Evolutionary conservation across 2,888 invertebrate species (phyloP).

Genomic region (Xanthorhoe designata): DNA sequence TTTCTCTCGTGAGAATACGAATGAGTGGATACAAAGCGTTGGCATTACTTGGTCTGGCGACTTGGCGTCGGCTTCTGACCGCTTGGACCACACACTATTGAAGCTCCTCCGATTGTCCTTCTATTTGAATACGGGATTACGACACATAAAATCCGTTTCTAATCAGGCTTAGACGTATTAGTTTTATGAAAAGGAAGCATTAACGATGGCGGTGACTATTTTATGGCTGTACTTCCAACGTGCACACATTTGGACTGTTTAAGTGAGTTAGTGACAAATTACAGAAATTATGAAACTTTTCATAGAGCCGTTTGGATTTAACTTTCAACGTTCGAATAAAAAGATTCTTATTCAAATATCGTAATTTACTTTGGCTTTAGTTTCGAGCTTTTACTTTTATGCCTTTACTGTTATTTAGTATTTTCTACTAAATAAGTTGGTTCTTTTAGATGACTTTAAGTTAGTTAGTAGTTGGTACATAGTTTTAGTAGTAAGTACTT

Average conservation of each 20-base stretch:
- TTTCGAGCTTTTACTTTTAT: too few relatives aligned
- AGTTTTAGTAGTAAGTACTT: too few relatives aligned
- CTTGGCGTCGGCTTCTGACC: conserved; percentile 66
- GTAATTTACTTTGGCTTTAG: background rate
- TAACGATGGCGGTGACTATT: conserved; percentile 36
- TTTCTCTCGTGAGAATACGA: conserved; percentile 79
- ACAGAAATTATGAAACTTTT: conserved; percentile 14
- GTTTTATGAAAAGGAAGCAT: conserved; percentile 33
- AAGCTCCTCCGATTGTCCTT: conserved; percentile 47
- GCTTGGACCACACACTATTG: conserved; percentile 73
- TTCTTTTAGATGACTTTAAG: too few relatives aligned
- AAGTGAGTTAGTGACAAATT: conserved; percentile 14
- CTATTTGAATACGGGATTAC: conserved; percentile 47
- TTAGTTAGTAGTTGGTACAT: too few relatives aligned
- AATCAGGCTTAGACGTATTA: conserved; percentile 41
- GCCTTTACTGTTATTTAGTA: too few relatives aligned
- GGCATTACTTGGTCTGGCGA: conserved; percentile 32
- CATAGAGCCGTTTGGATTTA: background rate
- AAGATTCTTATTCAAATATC: too few relatives aligned
- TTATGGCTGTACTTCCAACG: conserved; percentile 36
- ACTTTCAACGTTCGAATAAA: background rate
- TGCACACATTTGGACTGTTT: conserved; percentile 20
- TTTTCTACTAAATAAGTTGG: too few relatives aligned
- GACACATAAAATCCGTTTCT: conserved; percentile 45
- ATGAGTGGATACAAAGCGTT: conserved; percentile 64